phyloP scores from a whole-genome alignment of 1,140 invertebrate genomes.

The Macrosteles quadrilineatus region DNA sequence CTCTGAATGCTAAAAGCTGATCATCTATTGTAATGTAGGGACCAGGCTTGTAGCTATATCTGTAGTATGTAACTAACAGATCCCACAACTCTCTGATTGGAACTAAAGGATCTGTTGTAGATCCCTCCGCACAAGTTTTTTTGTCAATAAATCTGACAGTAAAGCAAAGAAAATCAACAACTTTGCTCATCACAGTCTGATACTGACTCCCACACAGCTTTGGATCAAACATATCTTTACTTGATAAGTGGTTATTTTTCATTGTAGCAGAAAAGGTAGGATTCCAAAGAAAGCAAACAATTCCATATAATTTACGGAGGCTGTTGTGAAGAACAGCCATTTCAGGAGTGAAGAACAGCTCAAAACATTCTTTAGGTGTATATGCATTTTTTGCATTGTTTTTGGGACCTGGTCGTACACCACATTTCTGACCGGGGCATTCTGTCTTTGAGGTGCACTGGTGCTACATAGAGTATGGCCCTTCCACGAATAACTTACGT shows the following conservation, averaged over 20 bases:
- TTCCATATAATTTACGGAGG: conserved; percentile 9
- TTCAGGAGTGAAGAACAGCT: conserved; percentile 12
- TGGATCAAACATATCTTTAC: conserved; percentile 39
- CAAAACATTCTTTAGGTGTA: conserved; percentile 16
- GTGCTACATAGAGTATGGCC: no score
- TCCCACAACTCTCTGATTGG: conserved; percentile 42
- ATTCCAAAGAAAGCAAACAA: conserved; percentile 40
- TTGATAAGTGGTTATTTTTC: conserved; percentile 43
- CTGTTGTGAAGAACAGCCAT: neutral
- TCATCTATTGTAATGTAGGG: conserved; percentile 45
- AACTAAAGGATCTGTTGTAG: conserved; percentile 37
- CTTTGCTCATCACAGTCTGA: conserved; percentile 41
- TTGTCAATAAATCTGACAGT: conserved; percentile 47
- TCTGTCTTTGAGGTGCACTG: no score
- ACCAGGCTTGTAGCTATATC: conserved; percentile 39
- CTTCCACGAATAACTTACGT: no score
- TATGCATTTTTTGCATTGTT: conserved; percentile 7
- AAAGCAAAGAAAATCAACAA: conserved; percentile 46
- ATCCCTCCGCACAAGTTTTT: conserved; percentile 40
- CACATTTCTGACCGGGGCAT: no score
- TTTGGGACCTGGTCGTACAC: no score
- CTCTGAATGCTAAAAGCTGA: conserved; percentile 47
- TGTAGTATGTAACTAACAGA: conserved; percentile 40
- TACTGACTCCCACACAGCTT: conserved; percentile 39
- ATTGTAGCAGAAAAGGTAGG: conserved; percentile 36